Percentiles rank a stretch among this genome's conserved stretches.
Evolutionary conservation across 2,797 vertebrate species (phyloP).

Genomic region (Squalus acanthias): DNA sequence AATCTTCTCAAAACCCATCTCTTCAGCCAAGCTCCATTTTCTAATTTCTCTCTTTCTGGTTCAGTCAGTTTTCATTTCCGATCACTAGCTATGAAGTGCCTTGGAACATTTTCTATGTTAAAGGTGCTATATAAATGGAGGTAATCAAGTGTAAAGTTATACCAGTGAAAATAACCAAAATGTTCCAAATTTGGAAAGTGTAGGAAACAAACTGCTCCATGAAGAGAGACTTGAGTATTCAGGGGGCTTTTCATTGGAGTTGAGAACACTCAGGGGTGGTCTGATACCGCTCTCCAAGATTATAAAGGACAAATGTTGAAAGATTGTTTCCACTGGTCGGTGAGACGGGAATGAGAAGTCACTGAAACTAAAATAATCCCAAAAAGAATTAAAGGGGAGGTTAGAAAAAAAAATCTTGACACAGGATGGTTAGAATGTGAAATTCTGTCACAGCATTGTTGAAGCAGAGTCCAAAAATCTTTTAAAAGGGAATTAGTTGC

Average conservation of each 20-base stretch:
- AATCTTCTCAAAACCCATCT: not conserved
- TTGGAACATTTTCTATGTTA: not conserved
- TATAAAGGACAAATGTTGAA: not conserved
- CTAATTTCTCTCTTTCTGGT: not conserved
- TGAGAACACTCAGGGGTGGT: not conserved
- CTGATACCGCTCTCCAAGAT: not conserved
- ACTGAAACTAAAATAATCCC: not conserved
- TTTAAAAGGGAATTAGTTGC: not conserved
- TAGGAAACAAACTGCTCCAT: not conserved
- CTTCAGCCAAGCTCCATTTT: not conserved
- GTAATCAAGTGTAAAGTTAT: not conserved
- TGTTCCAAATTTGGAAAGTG: slow-evolving; percentile 16
- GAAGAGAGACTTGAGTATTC: not conserved
- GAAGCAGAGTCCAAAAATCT: not conserved
- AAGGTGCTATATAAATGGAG: not conserved
- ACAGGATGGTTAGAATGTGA: not conserved
- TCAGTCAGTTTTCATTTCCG: not conserved
- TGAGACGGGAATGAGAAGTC: not conserved
- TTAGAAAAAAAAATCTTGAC: not conserved
- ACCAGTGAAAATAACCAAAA: not conserved
- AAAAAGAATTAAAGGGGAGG: not conserved
- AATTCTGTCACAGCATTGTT: not conserved
- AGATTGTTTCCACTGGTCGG: not conserved
- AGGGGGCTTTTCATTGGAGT: not conserved
- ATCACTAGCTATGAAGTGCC: not conserved